phyloP scores from a whole-genome alignment of 1,140 invertebrate genomes.

The Yoshiicerus persimilis region DNA sequence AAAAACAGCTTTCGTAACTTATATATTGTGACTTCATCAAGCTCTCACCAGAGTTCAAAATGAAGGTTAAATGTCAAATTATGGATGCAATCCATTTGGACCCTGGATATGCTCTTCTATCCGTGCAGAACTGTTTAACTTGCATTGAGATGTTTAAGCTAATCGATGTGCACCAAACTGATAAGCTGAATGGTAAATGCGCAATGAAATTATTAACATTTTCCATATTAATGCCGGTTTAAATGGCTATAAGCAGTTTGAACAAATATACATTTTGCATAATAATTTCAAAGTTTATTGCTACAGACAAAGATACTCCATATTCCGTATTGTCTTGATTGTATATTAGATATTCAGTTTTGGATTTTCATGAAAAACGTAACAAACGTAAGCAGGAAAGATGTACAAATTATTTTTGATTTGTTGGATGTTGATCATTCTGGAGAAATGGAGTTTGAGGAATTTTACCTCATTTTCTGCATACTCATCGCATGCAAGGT shows the following conservation, averaged over 20 bases:
- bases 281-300: no score
- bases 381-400: constrained; percentile 28
- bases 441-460: constrained; percentile 49
- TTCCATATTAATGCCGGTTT: no score
- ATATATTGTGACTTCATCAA: background rate
- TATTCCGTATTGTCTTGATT: no score
- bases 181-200: constrained; percentile 38
- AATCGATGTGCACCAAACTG: constrained; percentile 35
- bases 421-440: constrained; percentile 47
- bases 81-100: constrained; percentile 42
- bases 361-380: constrained; percentile 29
- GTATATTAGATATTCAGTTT: constrained; percentile 42
- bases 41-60: background rate
- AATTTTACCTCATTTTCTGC: constrained; percentile 47
- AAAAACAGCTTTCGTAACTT: no score
- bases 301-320: no score
- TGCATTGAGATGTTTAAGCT: constrained; percentile 37
- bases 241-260: no score
- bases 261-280: no score
- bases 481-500: constrained; percentile 47
- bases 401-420: constrained; percentile 37
- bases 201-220: no score
- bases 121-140: constrained; percentile 41
- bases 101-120: constrained; percentile 43
- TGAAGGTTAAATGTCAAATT: constrained; percentile 35